Evolutionary conservation across 2,888 invertebrate genomes (phyloP).

Genomic region (Drosophila stalkeri): DNA sequence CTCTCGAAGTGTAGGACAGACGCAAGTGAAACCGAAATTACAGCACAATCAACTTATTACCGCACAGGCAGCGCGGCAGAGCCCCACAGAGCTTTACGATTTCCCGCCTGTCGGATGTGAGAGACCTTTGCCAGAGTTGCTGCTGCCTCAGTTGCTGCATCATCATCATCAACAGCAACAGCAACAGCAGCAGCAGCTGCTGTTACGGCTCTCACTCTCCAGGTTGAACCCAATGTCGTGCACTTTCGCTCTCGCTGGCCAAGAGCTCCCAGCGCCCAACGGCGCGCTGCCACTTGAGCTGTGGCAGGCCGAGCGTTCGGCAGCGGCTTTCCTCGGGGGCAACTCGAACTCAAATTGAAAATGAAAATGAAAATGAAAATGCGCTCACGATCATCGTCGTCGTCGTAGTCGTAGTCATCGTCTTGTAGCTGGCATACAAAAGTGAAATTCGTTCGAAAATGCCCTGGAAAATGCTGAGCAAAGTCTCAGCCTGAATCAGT

Average conservation of each 20-base stretch:
- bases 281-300: conserved; percentile 52
- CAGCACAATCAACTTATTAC: conserved; percentile 83
- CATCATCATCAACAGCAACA: conserved; percentile 7
- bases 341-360: conserved; percentile 39
- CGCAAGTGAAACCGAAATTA: conserved; percentile 82
- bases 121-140: conserved; percentile 51
- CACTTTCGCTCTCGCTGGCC: conserved; percentile 77
- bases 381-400: conserved; percentile 61
- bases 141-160: conserved; percentile 9
- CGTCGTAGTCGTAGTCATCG: neutral
- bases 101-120: conserved; percentile 77
- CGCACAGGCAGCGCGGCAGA: conserved; percentile 55
- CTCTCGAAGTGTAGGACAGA: conserved; percentile 65
- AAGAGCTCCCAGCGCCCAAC: conserved; percentile 22
- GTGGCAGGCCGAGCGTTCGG: conserved; percentile 73
- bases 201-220: conserved; percentile 22
- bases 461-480: conserved; percentile 20
- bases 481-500: conserved; percentile 49
- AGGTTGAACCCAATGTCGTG: conserved; percentile 68
- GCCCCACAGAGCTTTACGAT: conserved; percentile 45
- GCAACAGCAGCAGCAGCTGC: neutral
- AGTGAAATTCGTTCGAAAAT: conserved; percentile 73
- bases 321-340: conserved; percentile 52
- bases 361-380: conserved; percentile 57
- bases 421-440: conserved; percentile 38